These are phyloP conservation scores for Stichopus horrens DNA, from an alignment of 53 echinoderm and acorn worm genomes.

Conservation along the genomic window DNA sequence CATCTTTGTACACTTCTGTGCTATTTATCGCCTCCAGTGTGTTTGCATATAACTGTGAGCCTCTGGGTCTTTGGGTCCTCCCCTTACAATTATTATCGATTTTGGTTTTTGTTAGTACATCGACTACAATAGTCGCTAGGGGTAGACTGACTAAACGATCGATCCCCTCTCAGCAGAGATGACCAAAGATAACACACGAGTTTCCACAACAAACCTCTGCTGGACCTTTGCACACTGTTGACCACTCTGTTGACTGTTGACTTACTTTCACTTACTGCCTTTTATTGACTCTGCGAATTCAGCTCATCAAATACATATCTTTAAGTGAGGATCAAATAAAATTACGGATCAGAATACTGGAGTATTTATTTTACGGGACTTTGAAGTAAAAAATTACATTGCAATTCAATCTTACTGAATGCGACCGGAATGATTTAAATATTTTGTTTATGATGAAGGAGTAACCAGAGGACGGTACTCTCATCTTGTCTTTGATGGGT, in stretches of 20 bases:
- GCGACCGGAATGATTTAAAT: too few relatives aligned
- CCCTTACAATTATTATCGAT: background rate
- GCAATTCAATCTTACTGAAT: too few relatives aligned
- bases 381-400: too few relatives aligned
- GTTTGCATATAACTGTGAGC: conserved; percentile 4
- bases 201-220: conserved; percentile 28
- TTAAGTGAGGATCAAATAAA: too few relatives aligned
- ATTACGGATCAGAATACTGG: too few relatives aligned
- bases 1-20: background rate
- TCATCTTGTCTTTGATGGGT: too few relatives aligned
- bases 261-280: too few relatives aligned
- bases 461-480: too few relatives aligned
- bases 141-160: background rate
- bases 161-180: background rate
- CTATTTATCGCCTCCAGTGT: background rate
- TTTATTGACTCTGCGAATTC: too few relatives aligned
- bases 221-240: background rate
- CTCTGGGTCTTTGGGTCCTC: background rate
- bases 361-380: too few relatives aligned
- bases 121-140: conserved; percentile 18
- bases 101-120: background rate
- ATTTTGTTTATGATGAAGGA: too few relatives aligned
- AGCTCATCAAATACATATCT: too few relatives aligned
- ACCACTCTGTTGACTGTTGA: background rate
- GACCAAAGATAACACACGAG: background rate